A percentile compares a stretch with the other conserved stretches of the same genome.
Evolutionary conservation across 2,888 invertebrate species (phyloP).

Genomic region (Drosophila peninsularis): DNA sequence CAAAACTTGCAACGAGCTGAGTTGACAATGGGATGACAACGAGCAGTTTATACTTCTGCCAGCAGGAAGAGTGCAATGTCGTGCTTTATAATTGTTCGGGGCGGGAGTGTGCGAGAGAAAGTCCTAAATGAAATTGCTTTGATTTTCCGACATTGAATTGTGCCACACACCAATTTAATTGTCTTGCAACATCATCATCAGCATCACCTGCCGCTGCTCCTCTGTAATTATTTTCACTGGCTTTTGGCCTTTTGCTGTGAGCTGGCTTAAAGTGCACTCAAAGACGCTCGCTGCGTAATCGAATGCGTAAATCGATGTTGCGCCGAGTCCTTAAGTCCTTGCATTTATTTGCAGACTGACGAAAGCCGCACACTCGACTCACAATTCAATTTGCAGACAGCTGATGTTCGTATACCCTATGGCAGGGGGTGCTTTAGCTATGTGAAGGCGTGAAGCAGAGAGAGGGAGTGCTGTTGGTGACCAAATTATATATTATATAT

Average conservation of each 20-base stretch:
- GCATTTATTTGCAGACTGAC: conserved; percentile 56
- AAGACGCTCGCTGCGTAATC: conserved; percentile 33
- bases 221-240: conserved; percentile 53
- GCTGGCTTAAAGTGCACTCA: conserved; percentile 42
- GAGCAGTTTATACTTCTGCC: conserved; percentile 58
- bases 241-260: conserved; percentile 32
- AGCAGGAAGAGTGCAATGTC: conserved; percentile 52
- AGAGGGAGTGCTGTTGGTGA: fast-evolving
- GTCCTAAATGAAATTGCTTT: conserved; percentile 59
- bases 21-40: conserved; percentile 67
- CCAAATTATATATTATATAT: no score
- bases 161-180: conserved; percentile 62
- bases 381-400: conserved; percentile 56
- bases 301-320: conserved; percentile 36
- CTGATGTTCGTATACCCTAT: background rate
- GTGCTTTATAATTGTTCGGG: conserved; percentile 65
- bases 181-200: conserved; percentile 38
- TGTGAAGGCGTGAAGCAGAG: background rate
- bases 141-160: conserved; percentile 74
- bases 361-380: conserved; percentile 29
- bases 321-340: conserved; percentile 32
- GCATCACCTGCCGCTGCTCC: conserved; percentile 12
- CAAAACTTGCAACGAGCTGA: conserved; percentile 55
- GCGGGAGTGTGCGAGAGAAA: background rate
- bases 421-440: background rate